Conservation (phyloP, 2,888 invertebrate genomes). For the Geophilus truncorum region DNA sequence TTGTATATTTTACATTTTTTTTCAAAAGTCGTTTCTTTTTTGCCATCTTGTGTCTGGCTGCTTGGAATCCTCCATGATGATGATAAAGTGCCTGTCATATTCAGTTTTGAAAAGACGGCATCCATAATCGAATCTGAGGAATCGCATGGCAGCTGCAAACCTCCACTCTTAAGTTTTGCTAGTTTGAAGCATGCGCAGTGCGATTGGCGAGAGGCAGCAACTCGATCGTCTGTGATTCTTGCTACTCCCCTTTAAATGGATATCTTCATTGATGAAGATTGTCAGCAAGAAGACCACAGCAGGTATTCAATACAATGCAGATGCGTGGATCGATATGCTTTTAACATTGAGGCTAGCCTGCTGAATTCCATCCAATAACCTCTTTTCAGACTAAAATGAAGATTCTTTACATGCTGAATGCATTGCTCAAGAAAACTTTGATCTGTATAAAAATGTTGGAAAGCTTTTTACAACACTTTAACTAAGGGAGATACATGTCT, state of each 20-base stretch:
- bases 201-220: background rate
- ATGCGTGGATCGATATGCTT: background rate
- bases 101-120: conserved; percentile 5
- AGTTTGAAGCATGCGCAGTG: background rate
- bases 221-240: background rate
- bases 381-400: conserved; percentile 5
- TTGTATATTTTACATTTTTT: background rate
- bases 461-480: conserved; percentile 3
- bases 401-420: conserved; percentile 10
- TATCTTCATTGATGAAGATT: background rate
- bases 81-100: conserved; percentile 10
- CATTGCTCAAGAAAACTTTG: conserved; percentile 10
- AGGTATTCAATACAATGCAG: conserved; percentile 10
- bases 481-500: conserved; percentile 3
- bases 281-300: conserved; percentile 10
- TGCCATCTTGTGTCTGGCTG: background rate
- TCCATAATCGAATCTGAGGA: conserved; percentile 4
- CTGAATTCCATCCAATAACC: background rate
- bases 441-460: background rate
- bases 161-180: background rate
- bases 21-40: background rate
- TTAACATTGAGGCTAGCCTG: background rate
- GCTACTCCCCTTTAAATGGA: background rate
- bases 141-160: background rate
- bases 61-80: background rate